A percentile compares a stretch with the other conserved stretches of the same genome.
Evolutionary conservation across 2,888 invertebrate species (phyloP).

Genomic region (Diarsia dahlii): DNA sequence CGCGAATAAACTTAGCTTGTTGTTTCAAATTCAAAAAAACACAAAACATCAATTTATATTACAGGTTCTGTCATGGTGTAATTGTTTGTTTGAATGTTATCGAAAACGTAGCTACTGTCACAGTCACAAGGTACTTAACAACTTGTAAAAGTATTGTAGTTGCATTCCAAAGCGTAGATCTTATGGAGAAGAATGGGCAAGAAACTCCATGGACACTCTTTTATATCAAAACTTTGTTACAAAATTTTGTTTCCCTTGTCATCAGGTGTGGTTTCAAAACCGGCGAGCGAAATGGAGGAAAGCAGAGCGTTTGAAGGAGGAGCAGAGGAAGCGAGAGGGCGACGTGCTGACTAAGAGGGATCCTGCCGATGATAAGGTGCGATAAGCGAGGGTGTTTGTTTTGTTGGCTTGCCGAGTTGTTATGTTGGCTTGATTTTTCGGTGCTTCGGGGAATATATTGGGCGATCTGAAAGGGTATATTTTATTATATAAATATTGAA

Average conservation of each 20-base stretch:
- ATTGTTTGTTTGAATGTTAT: no score
- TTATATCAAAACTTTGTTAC: no score
- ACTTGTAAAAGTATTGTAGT: no score
- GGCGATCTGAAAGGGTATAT: background rate
- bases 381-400: slow-evolving; percentile 16
- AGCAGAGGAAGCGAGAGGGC: slow-evolving; percentile 96
- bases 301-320: slow-evolving; percentile 97
- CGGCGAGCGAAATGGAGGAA: slow-evolving; percentile 98
- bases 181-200: no score
- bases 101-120: no score
- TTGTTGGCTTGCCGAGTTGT: slow-evolving; percentile 13
- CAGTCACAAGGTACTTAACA: no score
- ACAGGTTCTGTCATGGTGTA: no score
- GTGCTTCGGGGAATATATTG: background rate
- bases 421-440: background rate
- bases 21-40: no score
- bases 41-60: no score
- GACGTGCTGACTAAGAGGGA: slow-evolving; percentile 92
- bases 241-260: slow-evolving; percentile 35
- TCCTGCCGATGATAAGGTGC: slow-evolving; percentile 91
- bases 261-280: slow-evolving; percentile 98
- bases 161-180: no score
- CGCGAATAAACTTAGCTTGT: background rate
- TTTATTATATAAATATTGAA: no score
- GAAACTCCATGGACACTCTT: no score